Conservation (phyloP, 2,888 invertebrate genomes). For the Xylocampa areola region DNA sequence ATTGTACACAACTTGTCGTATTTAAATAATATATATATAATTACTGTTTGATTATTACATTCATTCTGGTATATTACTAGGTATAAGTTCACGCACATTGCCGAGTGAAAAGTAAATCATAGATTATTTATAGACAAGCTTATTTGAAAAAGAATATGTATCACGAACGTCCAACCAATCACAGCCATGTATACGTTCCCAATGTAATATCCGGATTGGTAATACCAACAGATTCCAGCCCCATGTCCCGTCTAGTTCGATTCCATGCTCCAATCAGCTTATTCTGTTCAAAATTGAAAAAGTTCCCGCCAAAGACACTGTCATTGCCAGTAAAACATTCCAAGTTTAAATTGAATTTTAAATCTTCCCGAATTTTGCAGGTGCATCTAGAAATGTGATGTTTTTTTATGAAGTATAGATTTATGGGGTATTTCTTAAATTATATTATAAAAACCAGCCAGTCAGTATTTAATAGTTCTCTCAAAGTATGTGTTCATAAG, state of each 20-base stretch:
- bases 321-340: constrained; percentile 31
- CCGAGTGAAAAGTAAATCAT: too few relatives aligned
- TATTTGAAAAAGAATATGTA: too few relatives aligned
- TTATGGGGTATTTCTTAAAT: too few relatives aligned
- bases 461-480: too few relatives aligned
- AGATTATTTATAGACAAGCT: too few relatives aligned
- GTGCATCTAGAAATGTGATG: constrained; percentile 14
- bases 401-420: background rate
- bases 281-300: constrained; percentile 43
- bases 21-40: too few relatives aligned
- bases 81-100: too few relatives aligned
- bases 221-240: constrained; percentile 9
- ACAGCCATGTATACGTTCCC: constrained; percentile 14
- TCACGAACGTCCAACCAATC: constrained; percentile 7
- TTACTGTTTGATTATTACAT: too few relatives aligned
- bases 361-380: constrained; percentile 11
- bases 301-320: constrained; percentile 41
- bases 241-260: constrained; percentile 16
- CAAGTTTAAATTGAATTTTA: constrained; percentile 48
- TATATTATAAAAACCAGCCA: too few relatives aligned
- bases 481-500: too few relatives aligned
- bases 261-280: constrained; percentile 25
- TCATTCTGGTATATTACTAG: too few relatives aligned
- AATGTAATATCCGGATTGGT: constrained; percentile 37
- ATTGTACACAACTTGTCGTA: too few relatives aligned